phyloP scores from a whole-genome alignment of 2,113 vertebrate species.

The Chaenogobius annularis region DNA sequence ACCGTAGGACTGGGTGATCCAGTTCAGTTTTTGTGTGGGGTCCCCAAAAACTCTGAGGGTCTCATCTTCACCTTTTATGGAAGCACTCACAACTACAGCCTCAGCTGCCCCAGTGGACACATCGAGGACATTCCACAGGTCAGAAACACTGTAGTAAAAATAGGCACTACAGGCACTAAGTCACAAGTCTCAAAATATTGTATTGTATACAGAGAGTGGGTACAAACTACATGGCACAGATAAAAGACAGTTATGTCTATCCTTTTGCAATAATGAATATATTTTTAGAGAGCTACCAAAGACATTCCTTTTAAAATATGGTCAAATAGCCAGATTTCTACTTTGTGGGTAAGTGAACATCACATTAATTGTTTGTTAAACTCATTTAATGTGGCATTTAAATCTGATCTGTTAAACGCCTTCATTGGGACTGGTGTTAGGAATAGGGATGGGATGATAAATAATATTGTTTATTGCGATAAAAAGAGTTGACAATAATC shows the following conservation, averaged over 20 bases:
- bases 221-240: no score
- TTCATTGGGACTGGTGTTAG: no score
- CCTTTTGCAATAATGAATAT: background rate
- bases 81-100: slow-evolving; percentile 40
- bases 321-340: background rate
- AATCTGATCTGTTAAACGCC: no score
- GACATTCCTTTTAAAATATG: background rate
- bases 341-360: no score
- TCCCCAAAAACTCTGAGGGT: background rate
- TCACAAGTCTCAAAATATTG: background rate
- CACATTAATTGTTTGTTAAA: background rate
- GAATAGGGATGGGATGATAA: no score
- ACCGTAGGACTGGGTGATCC: slow-evolving; percentile 54
- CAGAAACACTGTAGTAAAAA: slow-evolving; percentile 2
- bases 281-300: background rate
- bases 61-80: slow-evolving; percentile 53
- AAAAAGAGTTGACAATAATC: no score
- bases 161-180: background rate
- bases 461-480: no score
- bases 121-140: slow-evolving; percentile 57
- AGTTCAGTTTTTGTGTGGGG: slow-evolving; percentile 64
- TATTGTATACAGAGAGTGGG: background rate
- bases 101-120: slow-evolving; percentile 56
- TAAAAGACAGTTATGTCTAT: background rate
- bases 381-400: no score